These are phyloP conservation scores for Epiblema foenella DNA, from an alignment of 2,888 invertebrate genomes.

Conservation along the genomic window DNA sequence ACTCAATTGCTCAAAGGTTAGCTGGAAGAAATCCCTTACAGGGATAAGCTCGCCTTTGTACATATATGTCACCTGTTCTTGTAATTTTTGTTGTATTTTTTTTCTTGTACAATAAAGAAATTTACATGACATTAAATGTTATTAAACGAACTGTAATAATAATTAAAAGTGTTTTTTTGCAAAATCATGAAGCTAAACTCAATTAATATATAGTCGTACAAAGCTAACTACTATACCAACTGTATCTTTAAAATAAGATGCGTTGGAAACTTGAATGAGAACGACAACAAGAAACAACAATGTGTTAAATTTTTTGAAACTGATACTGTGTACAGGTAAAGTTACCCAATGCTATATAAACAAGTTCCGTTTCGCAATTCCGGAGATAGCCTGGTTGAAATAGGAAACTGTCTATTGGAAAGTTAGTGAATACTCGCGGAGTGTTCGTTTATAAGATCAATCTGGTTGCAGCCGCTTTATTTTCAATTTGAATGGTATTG, in stretches of 20 bases:
- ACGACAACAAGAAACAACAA: not conserved
- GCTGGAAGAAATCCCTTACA: too few relatives aligned
- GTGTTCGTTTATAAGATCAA: not conserved
- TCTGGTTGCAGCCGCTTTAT: not conserved
- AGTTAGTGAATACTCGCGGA: not conserved
- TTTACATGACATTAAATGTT: too few relatives aligned
- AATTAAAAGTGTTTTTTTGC: too few relatives aligned
- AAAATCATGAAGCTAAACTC: too few relatives aligned
- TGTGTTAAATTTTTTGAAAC: not conserved
- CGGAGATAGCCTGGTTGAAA: not conserved
- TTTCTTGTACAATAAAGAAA: too few relatives aligned
- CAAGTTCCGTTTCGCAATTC: not conserved
- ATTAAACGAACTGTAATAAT: too few relatives aligned
- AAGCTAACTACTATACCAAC: not conserved
- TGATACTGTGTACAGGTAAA: not conserved
- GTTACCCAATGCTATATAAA: not conserved
- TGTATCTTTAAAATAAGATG: not conserved
- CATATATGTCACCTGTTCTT: too few relatives aligned
- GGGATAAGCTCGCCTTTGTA: too few relatives aligned
- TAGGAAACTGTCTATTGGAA: not conserved
- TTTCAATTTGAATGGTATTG: too few relatives aligned
- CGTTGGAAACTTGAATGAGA: not conserved
- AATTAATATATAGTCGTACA: slow-evolving; percentile 3
- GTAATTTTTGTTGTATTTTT: too few relatives aligned
- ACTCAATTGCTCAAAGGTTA: too few relatives aligned